phyloP scores from a whole-genome alignment of 2,113 vertebrate species.

The Galbula dea region DNA sequence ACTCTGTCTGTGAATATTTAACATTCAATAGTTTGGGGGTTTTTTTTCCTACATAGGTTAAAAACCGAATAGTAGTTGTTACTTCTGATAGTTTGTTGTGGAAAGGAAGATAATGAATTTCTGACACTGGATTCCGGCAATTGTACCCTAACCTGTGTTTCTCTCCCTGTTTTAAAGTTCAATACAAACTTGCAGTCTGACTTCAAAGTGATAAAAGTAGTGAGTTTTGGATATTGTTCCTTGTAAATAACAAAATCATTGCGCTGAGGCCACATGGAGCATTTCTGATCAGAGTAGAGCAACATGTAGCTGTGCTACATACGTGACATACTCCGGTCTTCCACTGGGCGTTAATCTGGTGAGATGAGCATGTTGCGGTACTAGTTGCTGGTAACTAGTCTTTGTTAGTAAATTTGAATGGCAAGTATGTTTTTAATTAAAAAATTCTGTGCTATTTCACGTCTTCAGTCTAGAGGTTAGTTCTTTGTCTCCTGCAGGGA shows the following conservation, averaged over 20 bases:
- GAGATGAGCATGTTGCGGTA: background rate
- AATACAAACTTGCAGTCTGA: background rate
- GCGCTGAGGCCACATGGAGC: background rate
- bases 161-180: background rate
- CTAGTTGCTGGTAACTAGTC: background rate
- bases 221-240: background rate
- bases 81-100: background rate
- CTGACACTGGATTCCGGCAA: background rate
- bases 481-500: background rate
- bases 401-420: background rate
- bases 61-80: background rate
- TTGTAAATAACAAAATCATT: background rate
- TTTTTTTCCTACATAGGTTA: background rate
- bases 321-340: background rate
- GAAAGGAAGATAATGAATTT: background rate
- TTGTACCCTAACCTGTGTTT: background rate
- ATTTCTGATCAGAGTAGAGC: background rate
- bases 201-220: background rate
- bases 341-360: background rate
- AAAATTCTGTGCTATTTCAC: background rate
- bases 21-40: background rate
- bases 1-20: background rate
- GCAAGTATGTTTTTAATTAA: background rate
- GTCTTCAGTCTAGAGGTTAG: background rate
- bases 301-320: background rate